phyloP scores from a whole-genome alignment of 2,888 invertebrate genomes.

The Heteropelma amictum region DNA sequence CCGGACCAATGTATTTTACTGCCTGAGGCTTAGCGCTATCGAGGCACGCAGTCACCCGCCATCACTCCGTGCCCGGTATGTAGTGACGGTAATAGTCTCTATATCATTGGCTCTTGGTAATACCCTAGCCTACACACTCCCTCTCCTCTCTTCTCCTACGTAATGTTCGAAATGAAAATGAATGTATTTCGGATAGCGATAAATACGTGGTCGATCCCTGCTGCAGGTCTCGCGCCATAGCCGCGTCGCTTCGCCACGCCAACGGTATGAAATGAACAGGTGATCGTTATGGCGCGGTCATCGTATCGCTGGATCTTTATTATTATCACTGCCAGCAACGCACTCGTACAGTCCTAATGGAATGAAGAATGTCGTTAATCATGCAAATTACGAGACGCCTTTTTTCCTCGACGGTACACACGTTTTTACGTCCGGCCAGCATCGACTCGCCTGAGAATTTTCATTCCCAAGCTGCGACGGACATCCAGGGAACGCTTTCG shows the following conservation, averaged over 20 bases:
- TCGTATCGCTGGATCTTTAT: conserved; percentile 65
- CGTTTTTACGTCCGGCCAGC: no score
- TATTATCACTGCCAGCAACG: conserved; percentile 63
- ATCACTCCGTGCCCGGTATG: conserved; percentile 77
- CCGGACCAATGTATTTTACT: conserved; percentile 77
- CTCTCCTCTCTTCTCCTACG: conserved; percentile 57
- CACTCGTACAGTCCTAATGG: conserved; percentile 12
- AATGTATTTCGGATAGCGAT: conserved; percentile 78
- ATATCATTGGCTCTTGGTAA: conserved; percentile 78
- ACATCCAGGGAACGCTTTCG: no score
- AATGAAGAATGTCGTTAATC: conserved; percentile 37
- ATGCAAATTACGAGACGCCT: conserved; percentile 29
- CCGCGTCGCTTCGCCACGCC: conserved; percentile 63
- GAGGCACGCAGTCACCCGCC: conserved; percentile 78
- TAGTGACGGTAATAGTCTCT: conserved; percentile 78
- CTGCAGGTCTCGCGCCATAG: conserved; percentile 58
- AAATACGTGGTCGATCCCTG: conserved; percentile 74
- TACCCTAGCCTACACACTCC: conserved; percentile 71
- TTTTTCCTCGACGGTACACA: not conserved
- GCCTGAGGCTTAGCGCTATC: conserved; percentile 78
- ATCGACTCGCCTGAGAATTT: no score
- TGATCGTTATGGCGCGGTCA: conserved; percentile 67
- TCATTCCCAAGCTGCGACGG: no score
- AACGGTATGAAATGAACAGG: conserved; percentile 69
- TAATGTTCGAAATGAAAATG: conserved; percentile 78